These are phyloP conservation scores for Nothocercus nigrocapillus DNA, from an alignment of 2,113 vertebrate species.

Conservation along the genomic window DNA sequence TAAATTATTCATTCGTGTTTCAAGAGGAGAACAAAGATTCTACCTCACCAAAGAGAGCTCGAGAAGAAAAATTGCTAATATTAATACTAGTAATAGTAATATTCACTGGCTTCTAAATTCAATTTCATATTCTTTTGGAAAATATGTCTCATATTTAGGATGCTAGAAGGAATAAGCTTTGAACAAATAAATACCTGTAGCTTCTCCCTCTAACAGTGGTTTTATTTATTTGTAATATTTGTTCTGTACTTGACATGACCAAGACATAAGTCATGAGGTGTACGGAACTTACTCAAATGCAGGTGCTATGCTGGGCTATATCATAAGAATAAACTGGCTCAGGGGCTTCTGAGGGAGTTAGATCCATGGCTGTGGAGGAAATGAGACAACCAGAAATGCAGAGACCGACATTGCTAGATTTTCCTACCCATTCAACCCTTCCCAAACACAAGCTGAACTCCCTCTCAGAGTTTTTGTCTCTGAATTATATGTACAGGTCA, in stretches of 20 bases:
- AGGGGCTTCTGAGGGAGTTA: not conserved
- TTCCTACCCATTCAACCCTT: not conserved
- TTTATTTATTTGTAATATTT: not conserved
- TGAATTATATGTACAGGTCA: not conserved
- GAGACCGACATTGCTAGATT: not conserved
- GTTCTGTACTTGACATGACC: not conserved
- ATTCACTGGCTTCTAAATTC: not conserved
- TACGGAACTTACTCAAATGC: not conserved
- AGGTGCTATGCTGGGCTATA: rapidly evolving
- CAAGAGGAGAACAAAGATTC: not conserved
- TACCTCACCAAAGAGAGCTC: not conserved
- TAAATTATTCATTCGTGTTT: not conserved
- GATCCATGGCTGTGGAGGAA: not conserved
- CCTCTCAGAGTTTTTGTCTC: not conserved
- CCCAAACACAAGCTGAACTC: not conserved
- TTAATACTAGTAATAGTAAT: not conserved
- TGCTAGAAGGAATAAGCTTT: not conserved
- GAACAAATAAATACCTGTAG: not conserved
- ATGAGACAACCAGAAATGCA: not conserved
- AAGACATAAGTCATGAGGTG: not conserved
- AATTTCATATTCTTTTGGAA: not conserved
- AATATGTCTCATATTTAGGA: not conserved
- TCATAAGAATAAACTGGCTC: not conserved
- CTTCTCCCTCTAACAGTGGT: not conserved
- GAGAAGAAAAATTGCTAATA: not conserved